Base-by-base conservation (phyloP, 1,140 invertebrate species). In the Agraylea sexmaculata region DNA sequence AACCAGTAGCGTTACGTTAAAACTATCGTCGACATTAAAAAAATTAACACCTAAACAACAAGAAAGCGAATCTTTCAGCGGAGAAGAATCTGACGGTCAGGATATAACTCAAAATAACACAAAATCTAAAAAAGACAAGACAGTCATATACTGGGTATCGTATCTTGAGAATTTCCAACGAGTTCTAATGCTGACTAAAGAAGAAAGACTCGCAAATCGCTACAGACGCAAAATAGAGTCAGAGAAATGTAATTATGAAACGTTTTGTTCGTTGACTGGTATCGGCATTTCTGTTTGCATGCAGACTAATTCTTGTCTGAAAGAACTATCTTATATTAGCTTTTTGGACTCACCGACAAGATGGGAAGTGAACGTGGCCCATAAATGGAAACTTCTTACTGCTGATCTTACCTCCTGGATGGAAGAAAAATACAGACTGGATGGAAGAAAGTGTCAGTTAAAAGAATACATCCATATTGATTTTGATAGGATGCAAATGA, bases 401-500 rank as follows among this genome's bases (percentile, higher is more conserved):
- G 60, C 84, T 19, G 84, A 87, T 53, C 54, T 87, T 5, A 78
- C 80, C 4, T 73, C 80, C 0, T 87, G 83, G 83, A 68, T 87
- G 23, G 86, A 87, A 62, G 81, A 87, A 39, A 80, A 83, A 54
- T 87, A 79, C 63, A 67, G 64, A 46, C 68, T 73, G 30, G 75
- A 77, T 23, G 68, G 74, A 36, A 74, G 75, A 45, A 75, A 74
- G 53, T 82, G 80, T 33, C 78, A 83, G 45, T 63, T 86, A 30
- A 82, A 84, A 60, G 82, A 87, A 53, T 82, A 74, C 49, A 70
- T 75, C 4, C 63, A 87, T 71, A 79, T 86, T 45, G 83, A 88
- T 56, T 73, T 89, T 43, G 71, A 74, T 33, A 83, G 83, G 54
- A 87, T 90, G 84, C 78, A 81, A 46, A 87, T 90, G 81, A 79